Evolutionary conservation across 2,888 invertebrate genomes (phyloP).

Genomic region (Keiferia lycopersicella): DNA sequence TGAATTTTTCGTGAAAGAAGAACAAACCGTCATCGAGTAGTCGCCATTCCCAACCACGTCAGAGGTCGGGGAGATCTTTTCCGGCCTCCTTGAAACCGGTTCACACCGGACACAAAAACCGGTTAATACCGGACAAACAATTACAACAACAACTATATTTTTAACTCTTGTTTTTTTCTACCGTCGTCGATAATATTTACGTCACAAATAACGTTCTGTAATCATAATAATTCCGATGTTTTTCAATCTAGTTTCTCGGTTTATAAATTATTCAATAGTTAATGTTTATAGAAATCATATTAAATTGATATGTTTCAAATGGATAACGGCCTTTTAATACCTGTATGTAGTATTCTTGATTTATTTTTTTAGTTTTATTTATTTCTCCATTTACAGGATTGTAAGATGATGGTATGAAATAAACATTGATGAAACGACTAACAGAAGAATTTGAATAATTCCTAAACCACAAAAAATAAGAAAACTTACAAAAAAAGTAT

Average conservation of each 20-base stretch:
- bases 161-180: constrained; percentile 59
- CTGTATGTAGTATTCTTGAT: constrained; percentile 48
- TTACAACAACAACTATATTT: constrained; percentile 34
- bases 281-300: constrained; percentile 77
- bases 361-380: constrained; percentile 33
- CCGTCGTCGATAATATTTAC: constrained; percentile 46
- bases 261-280: constrained; percentile 74
- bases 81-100: constrained; percentile 50
- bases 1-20: constrained; percentile 99
- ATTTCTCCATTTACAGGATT: constrained; percentile 48
- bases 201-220: constrained; percentile 47
- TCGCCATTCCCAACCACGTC: constrained; percentile 59
- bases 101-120: constrained; percentile 28
- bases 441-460: constrained; percentile 47
- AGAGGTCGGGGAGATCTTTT: constrained; percentile 52
- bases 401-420: constrained; percentile 60
- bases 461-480: neutral
- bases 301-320: constrained; percentile 79
- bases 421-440: constrained; percentile 50
- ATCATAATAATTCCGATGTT: constrained; percentile 54
- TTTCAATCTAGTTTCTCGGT: constrained; percentile 62
- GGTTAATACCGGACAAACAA: constrained; percentile 24
- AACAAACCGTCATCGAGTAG: constrained; percentile 90
- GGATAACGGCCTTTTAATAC: constrained; percentile 71
- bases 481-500: too few species aligned